phyloP scores from a whole-genome alignment of 2,113 vertebrate species.

The Melanerpes formicivorus region DNA sequence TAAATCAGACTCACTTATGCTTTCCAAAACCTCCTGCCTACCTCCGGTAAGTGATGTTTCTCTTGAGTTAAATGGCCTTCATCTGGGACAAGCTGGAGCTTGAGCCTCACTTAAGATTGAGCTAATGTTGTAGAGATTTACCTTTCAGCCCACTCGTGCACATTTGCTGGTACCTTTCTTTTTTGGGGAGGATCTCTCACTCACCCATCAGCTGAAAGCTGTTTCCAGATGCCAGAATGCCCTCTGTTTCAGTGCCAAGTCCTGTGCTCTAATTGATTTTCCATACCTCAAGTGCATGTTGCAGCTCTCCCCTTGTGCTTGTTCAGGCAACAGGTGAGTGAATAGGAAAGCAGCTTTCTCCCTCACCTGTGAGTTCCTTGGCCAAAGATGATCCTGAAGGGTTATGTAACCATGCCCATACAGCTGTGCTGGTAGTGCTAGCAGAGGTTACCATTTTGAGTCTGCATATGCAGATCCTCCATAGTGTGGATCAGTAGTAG shows the following conservation, averaged over 20 bases:
- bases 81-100: constrained; percentile 17
- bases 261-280: neutral
- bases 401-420: neutral
- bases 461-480: neutral
- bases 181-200: neutral
- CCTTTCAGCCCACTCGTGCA: neutral
- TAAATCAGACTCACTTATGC: neutral
- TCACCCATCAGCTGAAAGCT: neutral
- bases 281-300: neutral
- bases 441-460: neutral
- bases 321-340: rapidly evolving
- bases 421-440: neutral
- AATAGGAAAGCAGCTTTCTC: neutral
- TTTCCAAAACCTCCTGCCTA: neutral
- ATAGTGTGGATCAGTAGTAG: neutral
- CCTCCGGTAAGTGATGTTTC: neutral
- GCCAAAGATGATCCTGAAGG: neutral
- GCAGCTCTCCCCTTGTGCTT: neutral
- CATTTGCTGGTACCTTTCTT: constrained; percentile 15
- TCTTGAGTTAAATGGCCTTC: constrained; percentile 15
- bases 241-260: neutral
- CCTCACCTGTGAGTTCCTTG: rapidly evolving
- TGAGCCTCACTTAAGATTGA: neutral
- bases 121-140: neutral
- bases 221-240: neutral